Evolutionary conservation across 1,140 invertebrate genomes (phyloP), one percentile per base, ranked within the genome.

Genomic region (Heliconius congener): DNA sequence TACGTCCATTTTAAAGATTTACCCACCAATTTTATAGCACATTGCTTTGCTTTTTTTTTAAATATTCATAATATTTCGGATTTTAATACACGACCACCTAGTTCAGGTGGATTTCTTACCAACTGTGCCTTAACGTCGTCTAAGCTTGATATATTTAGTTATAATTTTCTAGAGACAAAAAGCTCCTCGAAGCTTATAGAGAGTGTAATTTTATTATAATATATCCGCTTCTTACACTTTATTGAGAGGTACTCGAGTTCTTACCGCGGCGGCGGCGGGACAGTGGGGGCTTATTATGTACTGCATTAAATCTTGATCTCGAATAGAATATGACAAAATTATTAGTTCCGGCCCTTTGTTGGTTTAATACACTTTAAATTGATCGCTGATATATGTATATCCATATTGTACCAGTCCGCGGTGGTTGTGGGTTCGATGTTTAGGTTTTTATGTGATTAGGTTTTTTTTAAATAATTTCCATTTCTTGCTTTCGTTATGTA

Each of bases 281-380:
- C 71, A 42, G 60, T 72, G 52, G 27, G 46, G 50, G 37, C 74
- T 71, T 80, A 80, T 73, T 80, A 80, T 60, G 19, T 39, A 23
- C n/a, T 70, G 85, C 87, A 88, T 82, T 91, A 88, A 90, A 89
- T 90, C 87, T 87, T 87, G 81, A 88, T 89, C 81, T 80, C 50
- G 80, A 85, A 82, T 81, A 76, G 83, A 83, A 84, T 84, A 78
- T 83, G 83, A 83, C 82, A 83, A 83, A 86, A 82, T 85, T 85
- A 88, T 84, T 76, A 82, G 82, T 87, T 86, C 87, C 85, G 85
- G 82, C 81, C 52, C 76, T 66, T 80, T 83, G 79, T 81, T 80
- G 80, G 76, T 79, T 81, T 82, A 76, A 81, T 81, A 66, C 60
- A 77, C 55, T 77, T 77, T 80, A 80, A 60, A 76, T 76, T 34